Evolutionary conservation across 2,797 vertebrate genomes (phyloP).

Genomic region (Acrossocheilus wenchowensis): DNA sequence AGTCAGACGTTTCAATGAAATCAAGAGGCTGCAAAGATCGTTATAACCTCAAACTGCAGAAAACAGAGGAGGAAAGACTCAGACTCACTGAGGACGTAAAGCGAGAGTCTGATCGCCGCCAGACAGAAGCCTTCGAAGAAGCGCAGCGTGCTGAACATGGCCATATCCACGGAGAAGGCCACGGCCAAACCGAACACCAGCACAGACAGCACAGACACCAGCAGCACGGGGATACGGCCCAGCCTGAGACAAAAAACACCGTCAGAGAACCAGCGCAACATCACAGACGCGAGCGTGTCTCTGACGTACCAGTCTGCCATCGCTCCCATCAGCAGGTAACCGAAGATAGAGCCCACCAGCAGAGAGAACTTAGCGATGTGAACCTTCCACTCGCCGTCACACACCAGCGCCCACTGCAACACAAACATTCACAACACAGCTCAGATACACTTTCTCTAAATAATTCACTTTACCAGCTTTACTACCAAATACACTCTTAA

Average conservation of each 20-base stretch:
- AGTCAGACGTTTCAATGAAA: too few species aligned
- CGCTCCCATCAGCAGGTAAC: constrained; percentile 95
- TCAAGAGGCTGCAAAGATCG: not conserved
- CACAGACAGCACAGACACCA: constrained; percentile 89
- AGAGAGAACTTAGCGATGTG: constrained; percentile 98
- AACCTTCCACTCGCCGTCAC: constrained; percentile 94
- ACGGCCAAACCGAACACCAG: constrained; percentile 91
- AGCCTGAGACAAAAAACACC: constrained; percentile 76
- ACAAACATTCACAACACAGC: not conserved
- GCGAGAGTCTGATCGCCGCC: constrained; percentile 92
- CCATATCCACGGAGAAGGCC: constrained; percentile 93
- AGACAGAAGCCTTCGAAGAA: constrained; percentile 98
- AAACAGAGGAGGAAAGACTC: not conserved
- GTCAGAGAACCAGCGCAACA: not conserved
- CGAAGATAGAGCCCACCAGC: constrained; percentile 95
- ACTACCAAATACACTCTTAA: too few species aligned
- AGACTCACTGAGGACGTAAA: constrained; percentile 93
- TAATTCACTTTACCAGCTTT: too few species aligned
- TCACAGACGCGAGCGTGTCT: not conserved
- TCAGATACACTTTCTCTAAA: not conserved
- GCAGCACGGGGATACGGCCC: constrained; percentile 92
- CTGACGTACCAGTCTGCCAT: constrained; percentile 94
- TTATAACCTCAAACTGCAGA: not conserved
- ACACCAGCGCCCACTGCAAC: constrained; percentile 93
- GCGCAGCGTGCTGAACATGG: constrained; percentile 97